Percentiles rank a stretch among this genome's conserved stretches.
phyloP scores from a whole-genome alignment of 37 sponge, comb jelly and placozoan genomes.

The Petrosia ficiformis region DNA sequence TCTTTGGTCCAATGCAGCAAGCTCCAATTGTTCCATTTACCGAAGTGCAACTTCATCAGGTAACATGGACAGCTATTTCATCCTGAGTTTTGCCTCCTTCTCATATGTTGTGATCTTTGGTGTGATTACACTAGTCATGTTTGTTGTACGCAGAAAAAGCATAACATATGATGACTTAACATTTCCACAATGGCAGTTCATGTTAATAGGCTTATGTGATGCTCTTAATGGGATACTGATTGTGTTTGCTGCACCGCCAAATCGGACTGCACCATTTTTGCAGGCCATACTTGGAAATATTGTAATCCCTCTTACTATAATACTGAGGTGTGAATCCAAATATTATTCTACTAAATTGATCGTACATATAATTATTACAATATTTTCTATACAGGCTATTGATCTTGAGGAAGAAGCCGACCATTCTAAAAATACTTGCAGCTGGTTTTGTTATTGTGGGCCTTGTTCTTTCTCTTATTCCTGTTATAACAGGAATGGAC shows the following conservation, averaged over 20 bases:
- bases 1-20: slow-evolving; percentile 38
- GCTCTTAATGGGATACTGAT: slow-evolving; percentile 68
- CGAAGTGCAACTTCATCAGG: not conserved
- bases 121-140: slow-evolving; percentile 17
- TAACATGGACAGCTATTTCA: slow-evolving; percentile 60
- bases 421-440: slow-evolving; percentile 26
- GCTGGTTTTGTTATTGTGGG: slow-evolving; percentile 45
- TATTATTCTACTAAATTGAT: not conserved
- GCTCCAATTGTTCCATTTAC: not conserved
- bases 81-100: slow-evolving; percentile 57
- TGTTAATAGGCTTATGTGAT: slow-evolving; percentile 64
- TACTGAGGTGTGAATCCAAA: slow-evolving; percentile 24
- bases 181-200: slow-evolving; percentile 69
- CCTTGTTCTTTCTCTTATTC: slow-evolving; percentile 56
- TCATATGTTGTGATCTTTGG: slow-evolving; percentile 71
- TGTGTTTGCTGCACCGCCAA: slow-evolving; percentile 52
- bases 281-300: slow-evolving; percentile 71
- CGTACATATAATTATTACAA: not conserved
- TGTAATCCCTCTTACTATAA: slow-evolving; percentile 58
- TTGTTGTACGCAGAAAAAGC: not conserved
- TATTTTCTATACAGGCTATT: slow-evolving; percentile 20
- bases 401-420: slow-evolving; percentile 58
- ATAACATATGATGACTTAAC: slow-evolving; percentile 15
- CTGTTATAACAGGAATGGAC: slow-evolving; percentile 38
- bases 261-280: slow-evolving; percentile 61